Conservation (phyloP, 2,113 vertebrate species). For the Enhydra lutris region DNA sequence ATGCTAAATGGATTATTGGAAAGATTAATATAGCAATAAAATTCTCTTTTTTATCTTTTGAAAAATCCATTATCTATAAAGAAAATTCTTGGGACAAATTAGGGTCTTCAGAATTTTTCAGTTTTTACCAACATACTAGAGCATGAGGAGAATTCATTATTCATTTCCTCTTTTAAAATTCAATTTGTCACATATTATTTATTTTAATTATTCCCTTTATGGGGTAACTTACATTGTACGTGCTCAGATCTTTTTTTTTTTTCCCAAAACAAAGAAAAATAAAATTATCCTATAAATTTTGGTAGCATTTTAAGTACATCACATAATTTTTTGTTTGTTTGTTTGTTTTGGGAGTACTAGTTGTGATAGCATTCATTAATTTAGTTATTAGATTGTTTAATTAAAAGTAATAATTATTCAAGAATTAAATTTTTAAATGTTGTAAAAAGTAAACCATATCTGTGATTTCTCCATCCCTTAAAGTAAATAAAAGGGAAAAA, state of each 20-base stretch:
- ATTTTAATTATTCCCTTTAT: not conserved
- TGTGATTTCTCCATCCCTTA: not conserved
- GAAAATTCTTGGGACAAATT: not conserved
- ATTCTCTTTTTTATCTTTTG: not conserved
- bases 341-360: not conserved
- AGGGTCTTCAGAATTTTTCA: not conserved
- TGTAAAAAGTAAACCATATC: not conserved
- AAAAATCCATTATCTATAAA: not conserved
- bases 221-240: not conserved
- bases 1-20: not conserved
- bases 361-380: not conserved
- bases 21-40: not conserved
- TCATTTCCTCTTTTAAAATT: not conserved
- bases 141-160: not conserved
- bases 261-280: not conserved
- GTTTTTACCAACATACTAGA: not conserved
- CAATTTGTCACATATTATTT: not conserved
- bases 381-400: not conserved
- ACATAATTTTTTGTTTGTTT: not conserved
- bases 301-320: not conserved
- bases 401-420: not conserved
- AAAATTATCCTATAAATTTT: not conserved
- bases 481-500: not conserved
- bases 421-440: conserved; percentile 5
- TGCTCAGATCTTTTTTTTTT: not conserved